Base-by-base conservation (phyloP, 2,888 invertebrate genomes). In the Hydropsyche betteni region DNA sequence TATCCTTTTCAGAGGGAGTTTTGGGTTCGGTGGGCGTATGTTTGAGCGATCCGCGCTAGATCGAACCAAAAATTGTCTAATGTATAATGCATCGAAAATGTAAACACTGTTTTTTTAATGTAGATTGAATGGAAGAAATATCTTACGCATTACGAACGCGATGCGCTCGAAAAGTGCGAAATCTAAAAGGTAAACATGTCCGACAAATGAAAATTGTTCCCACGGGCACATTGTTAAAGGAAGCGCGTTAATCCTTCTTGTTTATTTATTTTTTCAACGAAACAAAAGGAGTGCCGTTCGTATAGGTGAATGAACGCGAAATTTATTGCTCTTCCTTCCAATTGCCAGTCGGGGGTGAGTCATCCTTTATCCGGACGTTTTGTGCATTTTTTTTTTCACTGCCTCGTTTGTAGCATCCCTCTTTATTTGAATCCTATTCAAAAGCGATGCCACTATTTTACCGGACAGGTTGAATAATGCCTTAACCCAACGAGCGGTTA, bases 371-470 rank as follows among this genome's bases (percentile, higher is more conserved):
- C 14, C 69, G 5, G 64, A 24, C 64, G n/a, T 70, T 61, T 52
- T 75, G n/a, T 69, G 44, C 74, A 74, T 16, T 58, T 77, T 77
- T 77, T 76, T 78, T 72, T 50, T 33, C 6, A 44, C 44, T 33
- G 61, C 34, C 36, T 33, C n/a, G 36, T 12, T 44, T 64, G 64
- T 36, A 72, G 38, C 51, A 55, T 53, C 64, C 74, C 64, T 76
- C 78, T 74, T 74, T 64, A 75, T 76, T 78, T 78, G 71, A 78
- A 74, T 74, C 78, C 74, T 76, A 74, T 78, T 74, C 74, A 78
- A 77, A 76, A 78, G 72, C 78, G 74, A 77, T 74, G 68, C 58
- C 74, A 74, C 76, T 70, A 72, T 70, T 77, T 76, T 58, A 52
- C 71, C 68, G 74, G 78, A 76, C 76, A 78, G 76, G 76, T 76